Base-by-base conservation (phyloP, 2,113 vertebrate genomes). In the Lagopus leucura region DNA sequence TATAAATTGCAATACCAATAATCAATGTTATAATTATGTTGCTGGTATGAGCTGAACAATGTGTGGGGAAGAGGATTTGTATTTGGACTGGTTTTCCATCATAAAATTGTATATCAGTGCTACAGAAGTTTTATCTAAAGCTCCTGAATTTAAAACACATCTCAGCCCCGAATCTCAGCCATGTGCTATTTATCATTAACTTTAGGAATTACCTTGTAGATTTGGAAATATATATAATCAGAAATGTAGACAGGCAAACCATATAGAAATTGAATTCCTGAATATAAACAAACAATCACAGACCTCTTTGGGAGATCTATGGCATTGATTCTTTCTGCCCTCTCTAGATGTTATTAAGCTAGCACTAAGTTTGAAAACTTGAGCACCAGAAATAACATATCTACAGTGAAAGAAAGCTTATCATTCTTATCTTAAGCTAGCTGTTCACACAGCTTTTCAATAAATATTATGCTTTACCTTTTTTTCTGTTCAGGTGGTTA, bases 91-190 rank as follows among this genome's bases (percentile, higher is more conserved):
- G 3, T 45, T 91, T 74, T 91, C 13, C 11, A 43, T 58, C 15
- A 10, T 30, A 36, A 32, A 47, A 8, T n/a, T 1, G 0, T 40
- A 57, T 30, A 82, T 0, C 4, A 19, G 40, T 21, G 2, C 32
- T 58, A 34, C 19, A 79, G 36, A 81, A 45, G 1, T 2, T 70
- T 89, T 91, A 70, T 36, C 22, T 69, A 61, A 89, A 79, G 4
- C 40, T 43, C 4, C 30, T 45, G 38, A 67, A 65, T 64, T 14
- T 64, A 38, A 88, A 94, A 88, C n/a, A 8, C 21, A 67, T 55
- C 74, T 78, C 66, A 79, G 28, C 11, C 72, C 11, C 64, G 38
- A 69, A 55, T 82, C 17, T 65, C 13, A 48, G 22, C 48, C 36
- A 71, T 6, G 0, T 32, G 24, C 1, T 69, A 20, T 72, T 65